Conservation (phyloP, 2,113 vertebrate species). For the Tetraodon nigroviridis region DNA sequence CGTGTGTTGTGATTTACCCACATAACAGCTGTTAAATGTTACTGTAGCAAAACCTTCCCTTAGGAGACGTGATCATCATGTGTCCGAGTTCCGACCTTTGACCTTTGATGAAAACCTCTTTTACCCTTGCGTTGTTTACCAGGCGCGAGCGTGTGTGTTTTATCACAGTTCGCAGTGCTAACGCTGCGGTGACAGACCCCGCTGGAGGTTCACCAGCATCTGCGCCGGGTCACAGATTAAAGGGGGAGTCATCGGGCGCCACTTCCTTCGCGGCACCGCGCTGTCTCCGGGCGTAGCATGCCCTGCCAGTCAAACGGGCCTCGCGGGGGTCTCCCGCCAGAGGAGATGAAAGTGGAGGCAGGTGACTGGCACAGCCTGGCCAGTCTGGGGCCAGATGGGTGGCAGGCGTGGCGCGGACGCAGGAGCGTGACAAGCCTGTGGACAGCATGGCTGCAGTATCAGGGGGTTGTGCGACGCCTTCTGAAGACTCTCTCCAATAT, state of each 20-base stretch:
- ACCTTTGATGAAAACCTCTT: too few species aligned
- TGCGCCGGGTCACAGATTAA: constrained; percentile 31
- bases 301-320: constrained; percentile 45
- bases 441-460: constrained; percentile 6
- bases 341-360: background rate
- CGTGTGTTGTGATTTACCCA: too few species aligned
- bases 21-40: too few species aligned
- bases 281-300: constrained; percentile 34
- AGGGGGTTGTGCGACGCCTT: constrained; percentile 22
- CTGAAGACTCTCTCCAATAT: constrained; percentile 13
- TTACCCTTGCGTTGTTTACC: too few species aligned
- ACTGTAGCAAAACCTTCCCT: too few species aligned
- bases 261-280: constrained; percentile 24
- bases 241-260: constrained; percentile 36
- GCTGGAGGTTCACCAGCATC: constrained; percentile 27
- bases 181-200: constrained; percentile 10
- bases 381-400: constrained; percentile 12
- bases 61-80: too few species aligned
- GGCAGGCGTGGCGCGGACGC: constrained; percentile 25
- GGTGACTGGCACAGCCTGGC: constrained; percentile 6
- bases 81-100: too few species aligned
- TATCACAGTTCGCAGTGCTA: too few species aligned
- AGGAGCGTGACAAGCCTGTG: constrained; percentile 17
- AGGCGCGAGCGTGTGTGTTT: too few species aligned
- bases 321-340: constrained; percentile 14